phyloP scores from a whole-genome alignment of 2,113 vertebrate species.

The Cromileptes altivelis region DNA sequence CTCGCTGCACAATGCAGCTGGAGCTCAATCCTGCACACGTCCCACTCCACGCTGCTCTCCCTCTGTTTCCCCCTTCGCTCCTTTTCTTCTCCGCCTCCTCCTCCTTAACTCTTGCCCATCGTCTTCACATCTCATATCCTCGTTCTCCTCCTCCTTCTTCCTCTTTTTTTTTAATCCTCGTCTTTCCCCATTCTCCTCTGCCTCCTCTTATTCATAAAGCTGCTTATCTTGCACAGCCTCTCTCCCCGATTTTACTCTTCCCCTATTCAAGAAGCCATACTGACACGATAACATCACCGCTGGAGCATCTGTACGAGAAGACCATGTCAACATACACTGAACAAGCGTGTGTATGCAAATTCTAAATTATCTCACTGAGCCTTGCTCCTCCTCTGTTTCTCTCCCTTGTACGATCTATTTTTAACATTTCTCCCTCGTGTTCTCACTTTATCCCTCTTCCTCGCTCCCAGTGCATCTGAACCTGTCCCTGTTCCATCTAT shows the following conservation, averaged over 20 bases:
- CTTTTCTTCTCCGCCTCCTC: conserved; percentile 23
- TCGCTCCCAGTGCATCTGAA: not conserved
- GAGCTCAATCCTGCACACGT: conserved; percentile 62
- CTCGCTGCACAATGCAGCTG: conserved; percentile 58
- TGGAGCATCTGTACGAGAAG: not conserved
- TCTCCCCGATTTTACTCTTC: conserved; percentile 6
- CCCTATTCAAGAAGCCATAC: conserved; percentile 17
- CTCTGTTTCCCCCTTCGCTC: conserved; percentile 15
- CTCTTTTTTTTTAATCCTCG: conserved; percentile 13
- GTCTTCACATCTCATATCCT: not conserved
- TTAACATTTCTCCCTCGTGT: not conserved
- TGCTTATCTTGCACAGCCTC: conserved; percentile 42
- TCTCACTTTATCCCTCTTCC: not conserved
- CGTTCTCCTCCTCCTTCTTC: conserved; percentile 1
- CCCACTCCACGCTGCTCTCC: conserved; percentile 51
- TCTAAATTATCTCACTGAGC: conserved; percentile 4
- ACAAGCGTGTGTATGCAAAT: conserved; percentile 16
- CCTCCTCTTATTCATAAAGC: conserved; percentile 34
- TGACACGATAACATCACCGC: conserved; percentile 12
- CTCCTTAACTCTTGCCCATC: conserved; percentile 17
- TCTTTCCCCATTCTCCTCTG: conserved; percentile 6
- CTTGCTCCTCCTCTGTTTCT: conserved; percentile 5
- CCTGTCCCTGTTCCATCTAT: not conserved
- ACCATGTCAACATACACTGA: not conserved
- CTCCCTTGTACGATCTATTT: not conserved